Evolutionary conservation across 2,888 invertebrate species (phyloP).

Genomic region (Gastrophysa polygoni): DNA sequence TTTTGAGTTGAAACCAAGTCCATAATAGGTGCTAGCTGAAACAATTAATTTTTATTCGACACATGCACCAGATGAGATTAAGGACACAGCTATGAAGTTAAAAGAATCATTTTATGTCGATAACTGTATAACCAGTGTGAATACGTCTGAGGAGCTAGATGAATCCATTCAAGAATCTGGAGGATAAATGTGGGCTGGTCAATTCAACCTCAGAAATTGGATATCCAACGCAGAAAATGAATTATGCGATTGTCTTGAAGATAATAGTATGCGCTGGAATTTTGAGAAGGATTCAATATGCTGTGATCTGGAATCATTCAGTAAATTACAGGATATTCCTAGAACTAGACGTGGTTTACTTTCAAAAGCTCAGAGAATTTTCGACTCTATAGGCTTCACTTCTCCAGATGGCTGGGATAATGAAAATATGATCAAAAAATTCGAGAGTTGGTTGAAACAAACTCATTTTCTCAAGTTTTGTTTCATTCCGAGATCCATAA

Average conservation of each 20-base stretch:
- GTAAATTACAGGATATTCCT: too few relatives aligned
- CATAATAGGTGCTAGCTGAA: slow-evolving; percentile 8
- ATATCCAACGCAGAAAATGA: background rate
- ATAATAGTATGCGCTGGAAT: too few relatives aligned
- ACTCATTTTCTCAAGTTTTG: background rate
- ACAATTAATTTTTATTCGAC: background rate
- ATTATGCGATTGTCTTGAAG: background rate
- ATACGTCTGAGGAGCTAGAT: background rate
- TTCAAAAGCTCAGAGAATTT: too few relatives aligned
- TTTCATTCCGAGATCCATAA: background rate
- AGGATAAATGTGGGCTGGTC: background rate
- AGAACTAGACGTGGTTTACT: too few relatives aligned
- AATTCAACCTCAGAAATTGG: background rate
- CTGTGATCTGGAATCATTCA: too few relatives aligned
- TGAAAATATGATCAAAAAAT: too few relatives aligned
- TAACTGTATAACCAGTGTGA: background rate
- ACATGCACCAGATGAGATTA: background rate
- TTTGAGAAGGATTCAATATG: too few relatives aligned
- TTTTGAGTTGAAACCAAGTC: slow-evolving; percentile 14
- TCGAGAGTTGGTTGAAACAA: background rate
- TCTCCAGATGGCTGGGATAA: too few relatives aligned
- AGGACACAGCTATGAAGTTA: background rate
- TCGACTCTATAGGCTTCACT: too few relatives aligned
- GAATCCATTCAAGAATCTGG: background rate
- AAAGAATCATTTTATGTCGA: slow-evolving; percentile 1